Evolutionary conservation across 2,113 vertebrate species (phyloP).

Genomic region (Podiceps cristatus): DNA sequence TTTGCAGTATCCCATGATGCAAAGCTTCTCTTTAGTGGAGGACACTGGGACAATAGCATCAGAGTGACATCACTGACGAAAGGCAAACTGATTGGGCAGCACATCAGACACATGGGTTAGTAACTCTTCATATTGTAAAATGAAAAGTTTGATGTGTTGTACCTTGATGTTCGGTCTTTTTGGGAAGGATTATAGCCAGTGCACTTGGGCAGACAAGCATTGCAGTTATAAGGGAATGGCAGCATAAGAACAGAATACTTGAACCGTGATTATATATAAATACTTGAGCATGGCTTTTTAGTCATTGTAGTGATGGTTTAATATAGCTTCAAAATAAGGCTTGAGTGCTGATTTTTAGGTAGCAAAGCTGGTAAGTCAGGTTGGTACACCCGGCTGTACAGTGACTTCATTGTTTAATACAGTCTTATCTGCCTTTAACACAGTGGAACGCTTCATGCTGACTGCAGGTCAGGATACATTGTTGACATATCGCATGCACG

Average conservation of each 20-base stretch:
- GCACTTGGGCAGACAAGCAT: neutral
- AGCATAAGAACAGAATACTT: neutral
- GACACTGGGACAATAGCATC: slow-evolving; percentile 97
- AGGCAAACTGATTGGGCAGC: slow-evolving; percentile 89
- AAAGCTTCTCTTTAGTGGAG: slow-evolving; percentile 95
- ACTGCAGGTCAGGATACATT: neutral
- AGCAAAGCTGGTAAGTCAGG: neutral
- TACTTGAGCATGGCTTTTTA: neutral
- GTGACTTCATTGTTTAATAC: neutral
- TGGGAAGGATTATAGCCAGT: neutral
- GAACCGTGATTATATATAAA: neutral
- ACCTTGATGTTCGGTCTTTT: neutral
- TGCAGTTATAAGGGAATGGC: neutral
- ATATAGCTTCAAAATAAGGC: neutral
- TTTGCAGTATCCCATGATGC: slow-evolving; percentile 95
- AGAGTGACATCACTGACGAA: slow-evolving; percentile 92
- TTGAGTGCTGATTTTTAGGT: neutral
- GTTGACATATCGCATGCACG: neutral
- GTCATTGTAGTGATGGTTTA: neutral
- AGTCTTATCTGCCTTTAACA: neutral
- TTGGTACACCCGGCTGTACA: neutral
- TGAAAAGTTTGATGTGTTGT: neutral
- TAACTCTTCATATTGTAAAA: neutral
- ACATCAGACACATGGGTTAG: slow-evolving; percentile 95
- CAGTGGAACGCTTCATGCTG: neutral